Conservation (phyloP, 2,113 vertebrate species). For the Seriola aureovittata region DNA sequence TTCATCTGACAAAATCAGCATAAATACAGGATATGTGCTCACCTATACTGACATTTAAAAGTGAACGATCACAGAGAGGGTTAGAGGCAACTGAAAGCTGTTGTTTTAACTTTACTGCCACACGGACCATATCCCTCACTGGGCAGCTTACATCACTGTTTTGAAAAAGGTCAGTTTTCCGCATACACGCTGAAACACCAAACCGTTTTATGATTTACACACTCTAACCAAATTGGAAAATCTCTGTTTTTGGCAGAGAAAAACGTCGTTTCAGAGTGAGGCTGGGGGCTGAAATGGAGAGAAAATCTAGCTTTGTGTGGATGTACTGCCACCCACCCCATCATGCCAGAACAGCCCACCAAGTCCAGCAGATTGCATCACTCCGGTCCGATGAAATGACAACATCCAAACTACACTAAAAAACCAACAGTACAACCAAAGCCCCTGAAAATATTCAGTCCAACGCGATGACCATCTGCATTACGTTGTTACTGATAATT, state of each 20-base stretch:
- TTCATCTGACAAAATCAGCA: neutral
- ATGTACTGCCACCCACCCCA: neutral
- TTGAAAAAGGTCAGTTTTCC: neutral
- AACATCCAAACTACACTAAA: neutral
- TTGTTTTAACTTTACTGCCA: neutral
- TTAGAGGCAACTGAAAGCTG: neutral
- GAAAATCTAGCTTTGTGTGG: neutral
- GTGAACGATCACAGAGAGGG: neutral
- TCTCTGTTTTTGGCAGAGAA: neutral
- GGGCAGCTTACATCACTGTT: neutral
- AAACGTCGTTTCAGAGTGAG: neutral
- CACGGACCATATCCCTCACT: neutral
- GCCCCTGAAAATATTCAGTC: neutral
- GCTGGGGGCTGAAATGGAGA: neutral
- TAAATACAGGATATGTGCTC: neutral
- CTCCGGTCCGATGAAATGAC: neutral
- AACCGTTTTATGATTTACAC: neutral
- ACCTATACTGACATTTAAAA: neutral
- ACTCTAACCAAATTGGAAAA: neutral
- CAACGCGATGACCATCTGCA: neutral
- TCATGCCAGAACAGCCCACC: neutral
- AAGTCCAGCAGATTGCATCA: neutral
- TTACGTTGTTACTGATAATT: neutral
- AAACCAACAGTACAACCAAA: neutral
- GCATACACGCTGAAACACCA: neutral